Base-by-base conservation (phyloP, 2,888 invertebrate genomes). In the Catocala nupta region DNA sequence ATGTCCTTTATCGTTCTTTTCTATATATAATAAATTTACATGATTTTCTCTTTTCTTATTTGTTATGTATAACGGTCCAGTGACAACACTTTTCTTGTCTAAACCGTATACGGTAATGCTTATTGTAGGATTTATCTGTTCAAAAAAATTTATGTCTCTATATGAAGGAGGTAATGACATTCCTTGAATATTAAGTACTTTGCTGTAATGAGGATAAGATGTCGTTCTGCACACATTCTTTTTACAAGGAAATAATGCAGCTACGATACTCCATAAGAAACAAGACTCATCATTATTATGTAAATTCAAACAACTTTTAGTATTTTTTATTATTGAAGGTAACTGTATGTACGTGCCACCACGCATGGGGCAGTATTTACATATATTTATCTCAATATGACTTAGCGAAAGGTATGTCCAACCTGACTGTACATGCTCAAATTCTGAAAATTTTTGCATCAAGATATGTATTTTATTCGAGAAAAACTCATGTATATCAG, bases 11-110 rank as follows among this genome's bases (percentile, higher is more conserved):
- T 33, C 47, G n/a, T 60, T 13, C 34, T 55, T 33, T 48, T 72
- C 68, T 42, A 70, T 33, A 49, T 65, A 73, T 42, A 72, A 59
- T 44, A 75, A 68, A 59, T 75, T 70, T 2, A 73, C 11, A 45
- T 71, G 71, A 25, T 63, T 69, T 8, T 13, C 5, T 62, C 65
- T 70, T 54, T 55, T 65, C 0, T 1, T 36, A 13, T 47, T 61
- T 3, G 59, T 63, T 8, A 63, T 6, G 57, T 69, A 73, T 44
- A 73, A 42, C 10, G 73, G 73, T 2, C 73, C 70, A 54, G 63
- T 72, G 5, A 70, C 57, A 52, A 6, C 11, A 44, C 34, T 43
- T 47, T 49, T 48, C 8, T 65, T 60, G 39, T 73, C 62, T 44
- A 73, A 56, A 0, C 70, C 70, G 54, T 68, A 70, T 36, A 69